These are phyloP conservation scores for Heterohyrax brucei DNA, from an alignment of 2,797 vertebrate species.

Conservation along the genomic window DNA sequence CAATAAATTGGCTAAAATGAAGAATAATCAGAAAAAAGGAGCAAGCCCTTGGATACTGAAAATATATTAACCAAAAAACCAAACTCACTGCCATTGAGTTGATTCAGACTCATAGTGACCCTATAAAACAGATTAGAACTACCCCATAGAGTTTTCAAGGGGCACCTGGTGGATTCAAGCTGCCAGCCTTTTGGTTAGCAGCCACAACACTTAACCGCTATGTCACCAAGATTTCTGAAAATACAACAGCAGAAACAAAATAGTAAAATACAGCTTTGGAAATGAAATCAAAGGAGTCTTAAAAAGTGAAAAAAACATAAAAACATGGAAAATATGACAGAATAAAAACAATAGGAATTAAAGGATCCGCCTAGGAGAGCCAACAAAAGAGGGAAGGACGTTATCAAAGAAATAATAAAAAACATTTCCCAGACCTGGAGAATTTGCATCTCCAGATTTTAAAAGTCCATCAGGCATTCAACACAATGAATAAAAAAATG, in stretches of 20 bases:
- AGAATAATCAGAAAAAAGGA: not conserved
- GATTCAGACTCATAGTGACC: too few relatives aligned
- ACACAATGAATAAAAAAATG: not conserved
- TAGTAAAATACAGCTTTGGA: not conserved
- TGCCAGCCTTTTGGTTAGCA: too few relatives aligned
- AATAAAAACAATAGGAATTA: not conserved
- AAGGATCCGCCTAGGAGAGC: not conserved
- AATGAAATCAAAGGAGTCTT: not conserved
- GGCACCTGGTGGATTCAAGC: too few relatives aligned
- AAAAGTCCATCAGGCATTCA: not conserved
- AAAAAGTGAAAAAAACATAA: not conserved
- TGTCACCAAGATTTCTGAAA: too few relatives aligned
- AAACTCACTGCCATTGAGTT: too few relatives aligned
- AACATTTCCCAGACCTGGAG: not conserved
- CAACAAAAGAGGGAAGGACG: not conserved
- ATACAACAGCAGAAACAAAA: conserved; percentile 21
- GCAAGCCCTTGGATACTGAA: not conserved
- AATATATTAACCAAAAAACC: not conserved
- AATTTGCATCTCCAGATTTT: not conserved
- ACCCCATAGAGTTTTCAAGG: too few relatives aligned
- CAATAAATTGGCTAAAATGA: not conserved
- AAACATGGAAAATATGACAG: not conserved
- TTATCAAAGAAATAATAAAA: not conserved
- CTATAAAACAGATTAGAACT: too few relatives aligned
- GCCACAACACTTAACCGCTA: too few relatives aligned